Conservation (phyloP, 2,113 vertebrate species). For the Pachycephala philippinensis region DNA sequence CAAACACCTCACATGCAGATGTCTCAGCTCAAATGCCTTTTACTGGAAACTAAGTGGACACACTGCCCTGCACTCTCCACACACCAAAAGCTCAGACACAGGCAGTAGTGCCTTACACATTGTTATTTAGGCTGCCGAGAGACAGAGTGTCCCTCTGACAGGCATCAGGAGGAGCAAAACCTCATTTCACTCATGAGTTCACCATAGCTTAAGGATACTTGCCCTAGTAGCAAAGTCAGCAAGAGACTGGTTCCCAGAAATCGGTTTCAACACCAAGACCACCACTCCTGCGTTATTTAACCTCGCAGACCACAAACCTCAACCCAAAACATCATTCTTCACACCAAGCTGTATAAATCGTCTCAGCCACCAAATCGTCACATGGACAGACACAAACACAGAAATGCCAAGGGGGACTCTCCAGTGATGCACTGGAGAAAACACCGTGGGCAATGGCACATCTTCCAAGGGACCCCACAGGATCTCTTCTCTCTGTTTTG, state of each 20-base stretch:
- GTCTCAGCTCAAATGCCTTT: neutral
- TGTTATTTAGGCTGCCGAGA: neutral
- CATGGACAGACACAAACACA: neutral
- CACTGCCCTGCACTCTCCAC: neutral
- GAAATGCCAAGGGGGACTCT: neutral
- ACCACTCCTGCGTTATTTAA: neutral
- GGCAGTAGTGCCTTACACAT: neutral
- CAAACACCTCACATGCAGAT: neutral
- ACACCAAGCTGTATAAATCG: neutral
- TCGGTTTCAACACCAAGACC: neutral
- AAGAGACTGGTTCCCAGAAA: neutral
- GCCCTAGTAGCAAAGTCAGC: neutral
- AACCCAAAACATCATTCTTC: neutral
- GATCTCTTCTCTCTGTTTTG: neutral
- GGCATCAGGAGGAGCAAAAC: neutral
- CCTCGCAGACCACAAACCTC: neutral
- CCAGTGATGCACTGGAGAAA: neutral
- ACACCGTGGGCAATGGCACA: fast-evolving
- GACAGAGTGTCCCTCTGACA: neutral
- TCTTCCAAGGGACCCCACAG: neutral
- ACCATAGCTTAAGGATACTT: neutral
- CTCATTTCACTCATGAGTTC: neutral
- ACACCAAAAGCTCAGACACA: neutral
- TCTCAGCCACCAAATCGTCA: neutral
- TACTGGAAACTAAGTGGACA: neutral